A percentile compares a stretch with the other conserved stretches of the same genome.
These are phyloP conservation scores for Arvicanthis niloticus DNA, from an alignment of 2,113 vertebrate species.

Conservation along the genomic window DNA sequence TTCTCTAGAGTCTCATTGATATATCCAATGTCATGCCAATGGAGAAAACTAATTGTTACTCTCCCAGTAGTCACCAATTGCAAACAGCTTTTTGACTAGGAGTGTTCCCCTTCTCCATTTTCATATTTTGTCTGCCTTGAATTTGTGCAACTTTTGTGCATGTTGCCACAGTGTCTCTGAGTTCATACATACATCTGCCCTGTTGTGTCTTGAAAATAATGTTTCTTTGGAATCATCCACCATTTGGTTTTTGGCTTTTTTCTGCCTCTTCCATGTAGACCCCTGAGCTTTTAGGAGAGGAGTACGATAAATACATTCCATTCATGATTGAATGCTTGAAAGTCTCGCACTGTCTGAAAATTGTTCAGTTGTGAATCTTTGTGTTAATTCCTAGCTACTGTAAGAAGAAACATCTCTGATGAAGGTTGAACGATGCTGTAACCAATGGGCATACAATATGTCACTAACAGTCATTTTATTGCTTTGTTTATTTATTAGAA, in stretches of 20 bases:
- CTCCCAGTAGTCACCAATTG: background rate
- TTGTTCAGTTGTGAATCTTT: background rate
- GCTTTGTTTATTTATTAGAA: background rate
- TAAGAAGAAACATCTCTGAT: background rate
- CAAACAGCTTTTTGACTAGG: background rate
- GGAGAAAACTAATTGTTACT: background rate
- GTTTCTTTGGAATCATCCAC: background rate
- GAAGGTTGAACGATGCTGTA: background rate
- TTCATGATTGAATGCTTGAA: background rate
- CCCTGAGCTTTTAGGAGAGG: background rate
- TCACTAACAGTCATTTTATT: background rate
- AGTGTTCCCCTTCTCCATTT: background rate
- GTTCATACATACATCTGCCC: background rate
- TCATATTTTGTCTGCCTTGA: background rate
- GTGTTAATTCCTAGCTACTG: background rate
- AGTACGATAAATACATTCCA: background rate
- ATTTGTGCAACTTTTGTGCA: background rate
- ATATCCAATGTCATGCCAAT: background rate
- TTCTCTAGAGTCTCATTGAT: too few relatives aligned
- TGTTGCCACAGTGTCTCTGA: background rate
- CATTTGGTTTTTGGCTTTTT: background rate
- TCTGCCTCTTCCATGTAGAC: background rate
- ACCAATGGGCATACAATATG: background rate
- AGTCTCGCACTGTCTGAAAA: background rate
- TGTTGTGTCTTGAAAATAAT: background rate